These are phyloP conservation scores for Euura lappo DNA, from an alignment of 1,140 invertebrate species.

Conservation along the genomic window DNA sequence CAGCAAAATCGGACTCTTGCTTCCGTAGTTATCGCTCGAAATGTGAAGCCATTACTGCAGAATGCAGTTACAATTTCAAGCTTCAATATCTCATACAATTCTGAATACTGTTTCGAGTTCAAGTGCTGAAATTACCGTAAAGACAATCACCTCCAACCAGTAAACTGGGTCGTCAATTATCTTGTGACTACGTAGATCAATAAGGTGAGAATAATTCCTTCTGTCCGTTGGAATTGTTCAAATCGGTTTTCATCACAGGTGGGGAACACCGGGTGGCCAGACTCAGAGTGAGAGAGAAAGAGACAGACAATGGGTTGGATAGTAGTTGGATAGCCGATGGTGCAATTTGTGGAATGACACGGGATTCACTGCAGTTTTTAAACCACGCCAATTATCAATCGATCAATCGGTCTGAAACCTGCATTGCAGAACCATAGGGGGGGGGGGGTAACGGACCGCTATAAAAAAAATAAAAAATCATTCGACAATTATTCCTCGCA, in stretches of 20 bases:
- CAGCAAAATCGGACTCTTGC: too few relatives aligned
- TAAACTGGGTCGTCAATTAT: not conserved
- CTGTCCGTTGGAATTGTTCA: not conserved
- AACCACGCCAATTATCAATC: not conserved
- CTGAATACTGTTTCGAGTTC: too few relatives aligned
- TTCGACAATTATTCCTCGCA: too few relatives aligned
- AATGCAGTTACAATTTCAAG: too few relatives aligned
- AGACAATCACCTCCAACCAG: not conserved
- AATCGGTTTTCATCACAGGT: not conserved
- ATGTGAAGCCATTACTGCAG: too few relatives aligned
- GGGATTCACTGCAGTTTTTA: not conserved
- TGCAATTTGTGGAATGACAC: not conserved
- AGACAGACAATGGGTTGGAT: not conserved
- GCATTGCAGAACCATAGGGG: not conserved
- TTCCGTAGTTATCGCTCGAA: too few relatives aligned
- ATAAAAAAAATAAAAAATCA: too few relatives aligned
- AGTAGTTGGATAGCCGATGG: not conserved
- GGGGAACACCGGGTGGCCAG: not conserved
- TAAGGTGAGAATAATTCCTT: not conserved
- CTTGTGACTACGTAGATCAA: too few relatives aligned
- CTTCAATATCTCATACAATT: too few relatives aligned
- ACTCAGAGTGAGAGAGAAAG: not conserved
- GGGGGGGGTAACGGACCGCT: too few relatives aligned
- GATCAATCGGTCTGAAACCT: not conserved
- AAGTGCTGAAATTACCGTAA: too few relatives aligned